Conservation (phyloP, 2,888 invertebrate species). For the Acanthosepion lycidas region DNA sequence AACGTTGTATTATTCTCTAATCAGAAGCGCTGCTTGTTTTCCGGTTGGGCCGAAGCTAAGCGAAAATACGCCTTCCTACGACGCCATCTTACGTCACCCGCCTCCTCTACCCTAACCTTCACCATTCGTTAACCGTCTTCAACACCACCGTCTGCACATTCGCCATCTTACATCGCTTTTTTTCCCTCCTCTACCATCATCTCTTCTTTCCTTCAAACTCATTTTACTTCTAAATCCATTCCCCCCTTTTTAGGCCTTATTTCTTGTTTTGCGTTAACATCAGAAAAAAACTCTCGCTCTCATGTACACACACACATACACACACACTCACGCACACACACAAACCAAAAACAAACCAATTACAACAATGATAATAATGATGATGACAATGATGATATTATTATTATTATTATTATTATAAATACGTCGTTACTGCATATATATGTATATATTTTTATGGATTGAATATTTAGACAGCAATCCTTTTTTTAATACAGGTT, state of each 20-base stretch:
- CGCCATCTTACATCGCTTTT: not conserved
- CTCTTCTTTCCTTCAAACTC: not conserved
- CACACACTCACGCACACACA: too few species aligned
- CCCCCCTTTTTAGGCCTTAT: not conserved
- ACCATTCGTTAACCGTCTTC: not conserved
- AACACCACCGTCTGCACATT: not conserved
- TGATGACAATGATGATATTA: too few species aligned
- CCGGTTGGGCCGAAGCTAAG: not conserved
- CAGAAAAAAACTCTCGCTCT: not conserved
- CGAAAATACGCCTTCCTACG: not conserved
- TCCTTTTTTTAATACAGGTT: too few species aligned
- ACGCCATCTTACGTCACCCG: too few species aligned
- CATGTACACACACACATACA: too few species aligned
- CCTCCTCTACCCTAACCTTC: not conserved
- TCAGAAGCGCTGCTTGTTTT: constrained; percentile 22
- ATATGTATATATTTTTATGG: too few species aligned
- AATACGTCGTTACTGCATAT: too few species aligned
- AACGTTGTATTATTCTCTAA: constrained; percentile 33
- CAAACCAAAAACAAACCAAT: too few species aligned
- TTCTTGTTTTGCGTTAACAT: not conserved
- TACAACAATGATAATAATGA: too few species aligned
- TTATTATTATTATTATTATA: too few species aligned
- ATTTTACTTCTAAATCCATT: not conserved
- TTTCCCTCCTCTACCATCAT: not conserved
- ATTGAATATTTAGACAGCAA: too few species aligned